A percentile compares a stretch with the other conserved stretches of the same genome.
These are phyloP conservation scores for Eclectus roratus DNA, from an alignment of 2,113 vertebrate genomes.

Conservation along the genomic window DNA sequence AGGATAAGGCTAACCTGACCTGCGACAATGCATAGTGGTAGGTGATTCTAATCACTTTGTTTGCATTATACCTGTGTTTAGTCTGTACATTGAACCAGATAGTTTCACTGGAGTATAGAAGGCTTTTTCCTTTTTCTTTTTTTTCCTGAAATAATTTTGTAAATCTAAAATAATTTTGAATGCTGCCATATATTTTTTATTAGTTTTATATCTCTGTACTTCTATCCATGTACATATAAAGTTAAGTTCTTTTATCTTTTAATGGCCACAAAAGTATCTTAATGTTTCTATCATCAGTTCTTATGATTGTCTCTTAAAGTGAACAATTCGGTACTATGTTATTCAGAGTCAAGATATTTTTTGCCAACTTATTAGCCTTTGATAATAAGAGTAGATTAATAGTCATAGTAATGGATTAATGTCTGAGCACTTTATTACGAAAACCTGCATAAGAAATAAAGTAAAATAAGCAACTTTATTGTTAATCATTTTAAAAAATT, in stretches of 20 bases:
- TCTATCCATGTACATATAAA: background rate
- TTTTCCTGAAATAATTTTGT: background rate
- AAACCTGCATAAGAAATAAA: background rate
- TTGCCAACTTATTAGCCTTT: background rate
- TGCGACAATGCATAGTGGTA: background rate
- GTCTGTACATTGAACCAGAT: background rate
- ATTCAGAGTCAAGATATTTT: background rate
- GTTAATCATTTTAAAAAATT: background rate
- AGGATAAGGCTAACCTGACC: background rate
- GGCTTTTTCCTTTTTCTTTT: background rate
- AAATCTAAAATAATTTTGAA: background rate
- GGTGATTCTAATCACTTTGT: background rate
- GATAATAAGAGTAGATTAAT: background rate
- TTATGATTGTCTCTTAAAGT: background rate
- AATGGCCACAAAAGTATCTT: background rate
- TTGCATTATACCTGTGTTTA: background rate
- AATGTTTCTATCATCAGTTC: background rate
- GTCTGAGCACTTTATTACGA: background rate
- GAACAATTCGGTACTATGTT: background rate
- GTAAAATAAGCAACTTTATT: background rate
- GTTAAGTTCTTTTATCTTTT: background rate
- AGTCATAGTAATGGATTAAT: background rate
- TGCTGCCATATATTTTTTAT: background rate
- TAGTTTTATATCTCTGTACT: background rate
- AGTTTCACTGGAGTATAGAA: background rate